phyloP scores from a whole-genome alignment of 2,797 vertebrate species.

The Aeoliscus strigatus region DNA sequence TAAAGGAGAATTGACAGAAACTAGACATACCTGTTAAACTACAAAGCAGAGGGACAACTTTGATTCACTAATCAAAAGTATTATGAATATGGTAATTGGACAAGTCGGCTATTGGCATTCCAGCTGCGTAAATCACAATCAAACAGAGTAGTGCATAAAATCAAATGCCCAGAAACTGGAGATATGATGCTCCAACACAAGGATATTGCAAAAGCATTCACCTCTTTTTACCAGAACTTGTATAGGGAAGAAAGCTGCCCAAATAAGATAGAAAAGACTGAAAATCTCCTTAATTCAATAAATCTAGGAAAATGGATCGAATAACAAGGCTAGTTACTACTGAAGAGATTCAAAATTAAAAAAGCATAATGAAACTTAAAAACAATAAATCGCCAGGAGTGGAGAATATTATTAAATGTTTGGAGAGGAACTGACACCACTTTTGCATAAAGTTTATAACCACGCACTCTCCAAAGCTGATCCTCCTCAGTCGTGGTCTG shows the following conservation, averaged over 20 bases:
- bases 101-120: slow-evolving; percentile 10
- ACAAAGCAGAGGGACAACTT: slow-evolving; percentile 5
- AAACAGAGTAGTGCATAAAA: slow-evolving; percentile 9
- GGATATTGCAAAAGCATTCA: slow-evolving; percentile 12
- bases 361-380: slow-evolving; percentile 12
- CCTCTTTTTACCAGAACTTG: slow-evolving; percentile 2
- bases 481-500: slow-evolving; percentile 1
- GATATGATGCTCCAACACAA: slow-evolving; percentile 6
- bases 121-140: slow-evolving; percentile 8
- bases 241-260: background rate
- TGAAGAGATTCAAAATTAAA: slow-evolving; percentile 7
- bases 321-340: background rate
- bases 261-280: slow-evolving; percentile 3
- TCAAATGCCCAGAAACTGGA: background rate
- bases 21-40: slow-evolving; percentile 21
- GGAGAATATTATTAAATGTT: slow-evolving; percentile 16
- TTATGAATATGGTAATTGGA: slow-evolving; percentile 18
- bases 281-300: slow-evolving; percentile 1
- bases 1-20: slow-evolving; percentile 21
- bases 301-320: background rate
- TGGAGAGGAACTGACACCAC: slow-evolving; percentile 2
- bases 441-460: slow-evolving; percentile 5
- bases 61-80: slow-evolving; percentile 2
- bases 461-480: background rate
- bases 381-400: slow-evolving; percentile 14